Percentiles rank a stretch among this genome's conserved stretches.
These are phyloP conservation scores for Parambassis ranga DNA, from an alignment of 2,797 vertebrate species.

Conservation along the genomic window DNA sequence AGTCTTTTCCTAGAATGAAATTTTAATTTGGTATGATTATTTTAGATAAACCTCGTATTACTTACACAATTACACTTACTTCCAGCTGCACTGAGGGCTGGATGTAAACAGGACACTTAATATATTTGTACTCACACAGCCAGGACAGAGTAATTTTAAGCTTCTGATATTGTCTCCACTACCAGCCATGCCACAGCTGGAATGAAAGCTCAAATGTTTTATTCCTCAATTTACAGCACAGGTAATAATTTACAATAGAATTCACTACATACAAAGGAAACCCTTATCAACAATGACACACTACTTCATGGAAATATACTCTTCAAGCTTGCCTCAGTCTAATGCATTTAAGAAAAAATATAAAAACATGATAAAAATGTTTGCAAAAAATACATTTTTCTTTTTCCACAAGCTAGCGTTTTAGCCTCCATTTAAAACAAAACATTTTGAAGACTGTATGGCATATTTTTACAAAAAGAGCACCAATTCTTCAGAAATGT, in stretches of 20 bases:
- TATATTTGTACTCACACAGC: too few species aligned
- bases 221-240: constrained; percentile 47
- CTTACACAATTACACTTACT: too few species aligned
- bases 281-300: not conserved
- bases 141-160: too few species aligned
- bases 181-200: not conserved
- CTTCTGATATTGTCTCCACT: not conserved
- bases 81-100: too few species aligned
- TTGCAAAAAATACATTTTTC: constrained; percentile 52
- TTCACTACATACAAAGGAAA: constrained; percentile 16
- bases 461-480: constrained; percentile 10
- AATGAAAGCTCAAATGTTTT: constrained; percentile 41
- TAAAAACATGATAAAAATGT: constrained; percentile 67
- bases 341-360: constrained; percentile 18
- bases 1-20: too few species aligned
- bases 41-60: too few species aligned
- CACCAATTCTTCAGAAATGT: not conserved
- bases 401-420: constrained; percentile 61
- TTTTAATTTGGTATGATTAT: too few species aligned
- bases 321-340: constrained; percentile 11
- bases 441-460: not conserved
- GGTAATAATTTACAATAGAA: constrained; percentile 50
- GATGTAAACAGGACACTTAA: not conserved
- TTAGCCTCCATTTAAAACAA: constrained; percentile 68
- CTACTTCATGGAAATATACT: not conserved